Conservation (phyloP, 2,113 vertebrate species). For the Scomber colias region DNA sequence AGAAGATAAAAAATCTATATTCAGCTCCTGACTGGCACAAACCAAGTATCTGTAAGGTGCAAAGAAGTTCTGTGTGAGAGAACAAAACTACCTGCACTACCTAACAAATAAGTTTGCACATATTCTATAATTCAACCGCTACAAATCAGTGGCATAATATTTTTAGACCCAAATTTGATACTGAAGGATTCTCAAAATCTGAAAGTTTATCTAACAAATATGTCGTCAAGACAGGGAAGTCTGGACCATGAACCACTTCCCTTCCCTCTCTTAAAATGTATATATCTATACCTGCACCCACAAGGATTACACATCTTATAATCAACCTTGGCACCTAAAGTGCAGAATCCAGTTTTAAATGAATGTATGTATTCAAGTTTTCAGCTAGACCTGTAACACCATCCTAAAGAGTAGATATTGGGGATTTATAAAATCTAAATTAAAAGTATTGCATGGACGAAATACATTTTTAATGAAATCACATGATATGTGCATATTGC, state of each 20-base stretch:
- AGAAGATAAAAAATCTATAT: slow-evolving; percentile 19
- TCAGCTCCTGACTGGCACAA: slow-evolving; percentile 13
- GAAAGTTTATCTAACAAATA: not conserved
- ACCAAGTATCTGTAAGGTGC: not conserved
- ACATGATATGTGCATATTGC: slow-evolving; percentile 2
- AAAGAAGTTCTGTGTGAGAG: not conserved
- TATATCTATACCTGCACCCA: not conserved
- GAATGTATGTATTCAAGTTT: not conserved
- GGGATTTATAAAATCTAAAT: slow-evolving; percentile 30
- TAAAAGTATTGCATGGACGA: slow-evolving; percentile 1
- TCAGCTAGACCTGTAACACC: slow-evolving; percentile 22
- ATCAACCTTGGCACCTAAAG: not conserved
- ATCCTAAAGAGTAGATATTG: slow-evolving; percentile 1
- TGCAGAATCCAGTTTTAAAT: slow-evolving; percentile 9
- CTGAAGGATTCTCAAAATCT: not conserved
- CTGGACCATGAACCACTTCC: not conserved
- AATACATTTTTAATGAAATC: slow-evolving; percentile 31
- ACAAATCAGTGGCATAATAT: not conserved
- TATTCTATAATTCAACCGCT: not conserved
- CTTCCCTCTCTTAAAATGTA: not conserved
- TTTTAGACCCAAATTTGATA: not conserved
- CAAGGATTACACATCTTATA: not conserved
- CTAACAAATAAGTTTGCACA: not conserved
- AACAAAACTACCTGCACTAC: not conserved
- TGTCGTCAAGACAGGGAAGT: not conserved